Evolutionary conservation across 2,113 vertebrate species (phyloP).

Genomic region (Geothlypis trichas): DNA sequence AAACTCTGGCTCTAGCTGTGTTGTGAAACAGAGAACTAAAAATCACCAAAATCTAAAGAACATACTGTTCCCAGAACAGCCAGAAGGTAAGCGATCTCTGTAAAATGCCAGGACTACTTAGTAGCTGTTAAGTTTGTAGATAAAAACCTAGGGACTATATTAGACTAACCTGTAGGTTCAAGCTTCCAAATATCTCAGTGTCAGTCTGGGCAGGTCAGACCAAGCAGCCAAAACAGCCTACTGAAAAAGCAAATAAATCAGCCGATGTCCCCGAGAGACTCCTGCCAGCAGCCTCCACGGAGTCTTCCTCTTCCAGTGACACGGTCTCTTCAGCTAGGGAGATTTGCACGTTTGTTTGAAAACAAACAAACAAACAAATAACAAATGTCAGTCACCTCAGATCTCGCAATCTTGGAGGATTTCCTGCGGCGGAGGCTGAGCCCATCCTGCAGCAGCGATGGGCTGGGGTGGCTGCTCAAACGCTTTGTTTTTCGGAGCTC

Average conservation of each 20-base stretch:
- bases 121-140: background rate
- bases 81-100: background rate
- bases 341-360: rapidly evolving
- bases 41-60: background rate
- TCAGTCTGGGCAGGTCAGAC: background rate
- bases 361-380: background rate
- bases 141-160: background rate
- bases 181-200: background rate
- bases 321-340: rapidly evolving
- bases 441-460: background rate
- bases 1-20: background rate
- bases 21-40: background rate
- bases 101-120: background rate
- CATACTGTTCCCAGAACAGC: background rate
- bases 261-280: rapidly evolving
- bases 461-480: background rate
- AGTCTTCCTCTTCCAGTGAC: background rate
- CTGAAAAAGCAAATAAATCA: background rate
- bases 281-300: background rate
- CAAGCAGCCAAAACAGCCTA: background rate
- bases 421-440: background rate
- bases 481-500: background rate
- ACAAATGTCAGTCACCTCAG: background rate
- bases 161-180: background rate
- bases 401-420: background rate